Evolutionary conservation across 1,140 invertebrate genomes (phyloP).

Genomic region (Chionoecetes opilio): DNA sequence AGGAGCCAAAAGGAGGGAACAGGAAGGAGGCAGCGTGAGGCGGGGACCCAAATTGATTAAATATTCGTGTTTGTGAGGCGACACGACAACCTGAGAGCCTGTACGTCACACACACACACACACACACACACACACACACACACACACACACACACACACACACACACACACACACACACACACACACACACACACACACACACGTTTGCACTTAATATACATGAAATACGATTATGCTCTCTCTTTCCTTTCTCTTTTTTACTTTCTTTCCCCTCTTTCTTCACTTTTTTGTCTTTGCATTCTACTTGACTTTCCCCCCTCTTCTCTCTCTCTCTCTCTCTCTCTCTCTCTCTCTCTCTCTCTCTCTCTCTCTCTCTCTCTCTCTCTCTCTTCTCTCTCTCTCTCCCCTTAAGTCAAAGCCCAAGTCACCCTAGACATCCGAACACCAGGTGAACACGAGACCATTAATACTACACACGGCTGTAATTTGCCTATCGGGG

Average conservation of each 20-base stretch:
- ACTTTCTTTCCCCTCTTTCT: background rate
- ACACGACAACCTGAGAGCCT: no score
- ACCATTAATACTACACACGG: constrained; percentile 5
- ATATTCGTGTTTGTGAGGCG: no score
- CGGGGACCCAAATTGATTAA: no score
- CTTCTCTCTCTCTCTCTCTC: background rate
- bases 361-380: background rate
- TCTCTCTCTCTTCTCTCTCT: background rate
- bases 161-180: no score
- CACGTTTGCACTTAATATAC: no score
- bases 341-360: background rate
- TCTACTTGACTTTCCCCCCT: background rate
- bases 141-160: no score
- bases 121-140: no score
- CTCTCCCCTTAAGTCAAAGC: background rate
- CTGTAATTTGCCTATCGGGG: background rate
- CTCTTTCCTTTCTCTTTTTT: background rate
- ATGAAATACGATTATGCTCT: background rate
- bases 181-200: no score
- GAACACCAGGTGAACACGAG: background rate
- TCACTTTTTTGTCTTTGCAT: no score
- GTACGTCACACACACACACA: no score
- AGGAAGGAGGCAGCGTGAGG: no score
- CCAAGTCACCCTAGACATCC: background rate
- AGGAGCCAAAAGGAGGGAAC: no score